A percentile compares a stretch with the other conserved stretches of the same genome.
These are phyloP conservation scores for Caenorhabditis plicata DNA, from an alignment of 2,888 invertebrate genomes.

Conservation along the genomic window DNA sequence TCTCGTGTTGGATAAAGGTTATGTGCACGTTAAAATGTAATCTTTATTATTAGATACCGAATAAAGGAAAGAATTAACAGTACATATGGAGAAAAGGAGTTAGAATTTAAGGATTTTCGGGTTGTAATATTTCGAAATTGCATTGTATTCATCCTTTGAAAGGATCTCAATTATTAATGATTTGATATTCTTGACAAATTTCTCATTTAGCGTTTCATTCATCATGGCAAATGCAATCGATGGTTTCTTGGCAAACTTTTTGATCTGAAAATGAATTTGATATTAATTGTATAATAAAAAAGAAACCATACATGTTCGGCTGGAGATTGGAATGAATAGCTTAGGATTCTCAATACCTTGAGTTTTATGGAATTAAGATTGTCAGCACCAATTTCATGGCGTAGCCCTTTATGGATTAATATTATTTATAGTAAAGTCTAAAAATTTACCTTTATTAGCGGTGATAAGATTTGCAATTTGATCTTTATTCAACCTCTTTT, in stretches of 20 bases:
- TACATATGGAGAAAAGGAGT: too few relatives aligned
- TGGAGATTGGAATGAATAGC: constrained; percentile 26
- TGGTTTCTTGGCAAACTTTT: constrained; percentile 15
- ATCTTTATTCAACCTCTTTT: constrained; percentile 6
- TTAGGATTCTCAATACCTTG: constrained; percentile 11
- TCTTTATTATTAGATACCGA: too few relatives aligned
- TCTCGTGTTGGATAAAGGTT: too few relatives aligned
- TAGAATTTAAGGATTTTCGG: constrained; percentile 19
- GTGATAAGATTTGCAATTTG: constrained; percentile 15
- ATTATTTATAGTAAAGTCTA: not conserved
- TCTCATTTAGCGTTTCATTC: constrained; percentile 18
- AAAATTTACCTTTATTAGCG: constrained; percentile 16
- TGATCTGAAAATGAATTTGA: too few relatives aligned
- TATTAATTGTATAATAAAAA: too few relatives aligned
- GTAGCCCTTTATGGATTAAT: not conserved
- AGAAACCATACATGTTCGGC: too few relatives aligned
- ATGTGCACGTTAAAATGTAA: too few relatives aligned
- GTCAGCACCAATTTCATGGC: constrained; percentile 16
- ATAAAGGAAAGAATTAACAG: too few relatives aligned
- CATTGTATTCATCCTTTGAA: constrained; percentile 16
- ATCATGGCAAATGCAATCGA: constrained; percentile 29
- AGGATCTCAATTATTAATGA: constrained; percentile 18
- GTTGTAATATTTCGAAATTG: constrained; percentile 12
- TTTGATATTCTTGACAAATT: constrained; percentile 18
- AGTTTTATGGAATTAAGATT: constrained; percentile 9